Evolutionary conservation across 2,113 vertebrate species (phyloP).

Genomic region (Silurus glanis): DNA sequence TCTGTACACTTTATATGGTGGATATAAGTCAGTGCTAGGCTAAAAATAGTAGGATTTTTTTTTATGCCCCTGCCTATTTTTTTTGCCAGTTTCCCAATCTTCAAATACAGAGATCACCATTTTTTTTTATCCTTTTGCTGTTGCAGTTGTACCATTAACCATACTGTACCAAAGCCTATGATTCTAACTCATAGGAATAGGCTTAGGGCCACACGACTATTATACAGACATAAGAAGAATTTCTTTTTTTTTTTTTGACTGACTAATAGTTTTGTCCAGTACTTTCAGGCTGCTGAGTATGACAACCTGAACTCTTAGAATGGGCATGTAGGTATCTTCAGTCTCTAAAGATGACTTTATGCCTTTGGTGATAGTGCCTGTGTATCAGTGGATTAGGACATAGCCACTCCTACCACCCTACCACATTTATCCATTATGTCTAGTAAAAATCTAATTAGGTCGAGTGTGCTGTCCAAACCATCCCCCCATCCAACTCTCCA

Average conservation of each 20-base stretch:
- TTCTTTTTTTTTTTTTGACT: too few species aligned
- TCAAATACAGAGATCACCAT: neutral
- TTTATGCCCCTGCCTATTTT: slow-evolving; percentile 2
- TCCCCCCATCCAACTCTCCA: slow-evolving; percentile 33
- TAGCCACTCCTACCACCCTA: neutral
- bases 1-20: slow-evolving; percentile 30
- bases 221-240: neutral
- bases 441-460: slow-evolving; percentile 32
- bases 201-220: neutral
- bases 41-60: slow-evolving; percentile 24
- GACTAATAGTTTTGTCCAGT: neutral
- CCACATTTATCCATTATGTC: slow-evolving; percentile 20
- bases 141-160: neutral
- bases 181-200: neutral
- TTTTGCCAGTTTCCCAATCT: slow-evolving; percentile 48
- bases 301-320: neutral
- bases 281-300: neutral
- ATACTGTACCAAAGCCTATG: too few species aligned
- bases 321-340: neutral
- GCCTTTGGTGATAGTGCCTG: slow-evolving; percentile 30
- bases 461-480: slow-evolving; percentile 33
- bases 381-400: slow-evolving; percentile 20
- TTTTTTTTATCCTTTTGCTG: neutral
- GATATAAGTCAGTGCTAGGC: slow-evolving; percentile 28
- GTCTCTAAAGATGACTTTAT: neutral